Conservation (phyloP, 2,888 invertebrate species). For the Orthonevra nobilis region DNA sequence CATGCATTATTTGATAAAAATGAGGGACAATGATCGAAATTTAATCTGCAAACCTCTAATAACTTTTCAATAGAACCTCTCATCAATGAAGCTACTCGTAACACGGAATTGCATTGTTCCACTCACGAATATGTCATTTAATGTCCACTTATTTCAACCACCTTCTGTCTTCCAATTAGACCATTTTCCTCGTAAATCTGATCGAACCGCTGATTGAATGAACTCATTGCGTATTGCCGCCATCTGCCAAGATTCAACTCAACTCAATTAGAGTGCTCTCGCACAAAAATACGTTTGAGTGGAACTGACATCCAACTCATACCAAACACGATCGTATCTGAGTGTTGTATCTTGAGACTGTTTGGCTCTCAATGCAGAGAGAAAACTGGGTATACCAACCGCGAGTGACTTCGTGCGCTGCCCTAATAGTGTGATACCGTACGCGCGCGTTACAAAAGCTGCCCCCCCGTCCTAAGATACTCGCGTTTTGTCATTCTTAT, state of each 20-base stretch:
- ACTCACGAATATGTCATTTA: too few species aligned
- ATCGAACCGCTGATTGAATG: not conserved
- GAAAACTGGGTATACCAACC: conserved; percentile 53
- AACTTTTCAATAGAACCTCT: too few species aligned
- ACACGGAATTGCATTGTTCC: too few species aligned
- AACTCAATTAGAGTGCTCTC: conserved; percentile 9
- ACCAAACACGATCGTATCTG: conserved; percentile 44
- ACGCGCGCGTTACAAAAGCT: conserved; percentile 68
- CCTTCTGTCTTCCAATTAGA: conserved; percentile 31
- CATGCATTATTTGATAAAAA: too few species aligned
- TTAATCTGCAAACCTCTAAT: too few species aligned
- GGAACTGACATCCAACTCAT: conserved; percentile 27
- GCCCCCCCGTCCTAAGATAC: conserved; percentile 36
- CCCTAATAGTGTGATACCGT: conserved; percentile 67
- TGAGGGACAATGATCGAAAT: too few species aligned
- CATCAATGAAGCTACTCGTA: too few species aligned
- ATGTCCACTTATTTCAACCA: conserved; percentile 1
- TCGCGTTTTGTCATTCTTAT: conserved; percentile 45
- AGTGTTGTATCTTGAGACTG: conserved; percentile 28
- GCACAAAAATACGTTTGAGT: conserved; percentile 30
- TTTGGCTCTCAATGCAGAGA: conserved; percentile 45
- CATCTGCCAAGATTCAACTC: too few species aligned
- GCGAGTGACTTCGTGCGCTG: conserved; percentile 65
- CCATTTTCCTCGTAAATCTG: not conserved
- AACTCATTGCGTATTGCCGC: not conserved